Conservation (phyloP, 2,113 vertebrate species). For the Cyrtonyx montezumae region DNA sequence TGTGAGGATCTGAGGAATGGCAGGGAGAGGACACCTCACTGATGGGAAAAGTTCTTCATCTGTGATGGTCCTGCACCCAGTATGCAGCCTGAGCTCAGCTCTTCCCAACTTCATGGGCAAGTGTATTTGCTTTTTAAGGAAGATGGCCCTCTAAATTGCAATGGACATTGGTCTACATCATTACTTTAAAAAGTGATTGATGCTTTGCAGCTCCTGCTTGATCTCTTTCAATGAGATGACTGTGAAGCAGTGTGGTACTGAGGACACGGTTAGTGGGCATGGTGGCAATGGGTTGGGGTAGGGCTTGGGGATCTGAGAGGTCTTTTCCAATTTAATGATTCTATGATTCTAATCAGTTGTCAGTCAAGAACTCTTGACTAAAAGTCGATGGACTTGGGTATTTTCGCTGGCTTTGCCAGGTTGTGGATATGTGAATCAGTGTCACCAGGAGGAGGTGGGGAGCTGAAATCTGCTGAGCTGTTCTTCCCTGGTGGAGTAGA, state of each 20-base stretch:
- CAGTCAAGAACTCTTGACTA: background rate
- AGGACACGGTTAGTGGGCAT: no score
- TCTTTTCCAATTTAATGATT: no score
- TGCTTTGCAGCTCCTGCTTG: background rate
- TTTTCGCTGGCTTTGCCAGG: background rate
- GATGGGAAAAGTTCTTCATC: background rate
- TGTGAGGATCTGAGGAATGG: rapidly evolving
- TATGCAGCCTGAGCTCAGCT: background rate
- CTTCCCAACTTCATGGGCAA: background rate
- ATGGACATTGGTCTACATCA: no score
- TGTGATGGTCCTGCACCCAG: rapidly evolving
- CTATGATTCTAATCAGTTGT: background rate
- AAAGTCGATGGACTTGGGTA: background rate
- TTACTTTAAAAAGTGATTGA: no score
- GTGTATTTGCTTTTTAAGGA: background rate
- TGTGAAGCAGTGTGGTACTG: background rate
- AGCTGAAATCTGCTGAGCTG: background rate
- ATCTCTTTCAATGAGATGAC: background rate
- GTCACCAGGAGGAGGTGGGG: background rate
- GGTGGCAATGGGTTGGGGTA: no score
- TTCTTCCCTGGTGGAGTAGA: background rate
- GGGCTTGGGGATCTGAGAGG: no score
- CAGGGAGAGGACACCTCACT: background rate
- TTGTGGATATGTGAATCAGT: background rate
- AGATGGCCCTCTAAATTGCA: background rate